phyloP scores from a whole-genome alignment of 2,113 vertebrate genomes.

The Rhinolophus sinicus region DNA sequence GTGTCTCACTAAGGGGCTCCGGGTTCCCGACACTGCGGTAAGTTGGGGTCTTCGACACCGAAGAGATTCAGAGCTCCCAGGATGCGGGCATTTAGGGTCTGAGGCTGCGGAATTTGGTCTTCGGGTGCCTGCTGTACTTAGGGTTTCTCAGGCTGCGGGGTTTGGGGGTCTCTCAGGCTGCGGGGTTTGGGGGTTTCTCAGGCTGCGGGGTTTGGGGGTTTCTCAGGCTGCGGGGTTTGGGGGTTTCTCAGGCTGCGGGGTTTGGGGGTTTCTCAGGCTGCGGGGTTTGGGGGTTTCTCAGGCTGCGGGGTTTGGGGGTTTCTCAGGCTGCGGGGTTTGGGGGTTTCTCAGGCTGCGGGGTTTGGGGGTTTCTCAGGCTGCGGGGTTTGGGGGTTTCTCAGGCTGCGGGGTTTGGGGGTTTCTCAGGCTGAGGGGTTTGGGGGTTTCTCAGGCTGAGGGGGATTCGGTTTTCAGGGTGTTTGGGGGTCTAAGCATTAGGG shows the following conservation, averaged over 20 bases:
- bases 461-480: too few species aligned
- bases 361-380: too few species aligned
- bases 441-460: background rate
- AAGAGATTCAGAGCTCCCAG: background rate
- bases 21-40: background rate
- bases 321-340: background rate
- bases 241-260: background rate
- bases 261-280: too few species aligned
- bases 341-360: background rate
- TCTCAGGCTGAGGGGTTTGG: background rate
- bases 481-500: background rate
- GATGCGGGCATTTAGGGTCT: rapidly evolving
- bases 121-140: too few species aligned
- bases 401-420: too few species aligned
- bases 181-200: background rate
- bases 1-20: background rate
- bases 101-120: background rate
- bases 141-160: background rate
- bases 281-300: background rate
- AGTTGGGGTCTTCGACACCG: too few species aligned
- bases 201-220: background rate
- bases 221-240: background rate
- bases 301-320: background rate
- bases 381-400: background rate
- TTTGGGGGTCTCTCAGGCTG: too few species aligned